phyloP scores from a whole-genome alignment of 37 sponge, comb jelly and placozoan genomes.

The Aphrocallistes beatrix region DNA sequence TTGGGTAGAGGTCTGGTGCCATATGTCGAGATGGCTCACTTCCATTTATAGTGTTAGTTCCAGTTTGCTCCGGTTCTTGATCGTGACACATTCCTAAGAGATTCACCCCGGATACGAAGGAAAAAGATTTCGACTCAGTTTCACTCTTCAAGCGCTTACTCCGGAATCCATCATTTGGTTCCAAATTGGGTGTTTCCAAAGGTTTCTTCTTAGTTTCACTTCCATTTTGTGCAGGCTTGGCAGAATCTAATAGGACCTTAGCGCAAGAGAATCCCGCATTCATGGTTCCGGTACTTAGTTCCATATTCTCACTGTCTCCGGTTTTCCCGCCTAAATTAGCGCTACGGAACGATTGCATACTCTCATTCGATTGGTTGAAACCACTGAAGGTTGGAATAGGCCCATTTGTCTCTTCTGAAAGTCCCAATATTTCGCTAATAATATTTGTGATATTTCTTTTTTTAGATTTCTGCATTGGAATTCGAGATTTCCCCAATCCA shows the following conservation, averaged over 20 bases:
- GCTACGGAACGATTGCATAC: neutral
- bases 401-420: neutral
- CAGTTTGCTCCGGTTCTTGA: neutral
- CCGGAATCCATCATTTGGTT: neutral
- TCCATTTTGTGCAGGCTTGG: too few species aligned
- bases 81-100: neutral
- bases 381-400: neutral
- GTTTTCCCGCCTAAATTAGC: neutral
- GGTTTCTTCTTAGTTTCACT: neutral
- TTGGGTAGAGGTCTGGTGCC: neutral
- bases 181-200: neutral
- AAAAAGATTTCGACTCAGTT: neutral
- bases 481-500: neutral
- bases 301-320: neutral
- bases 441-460: slow-evolving; percentile 1
- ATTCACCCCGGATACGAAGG: neutral
- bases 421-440: slow-evolving; percentile 4
- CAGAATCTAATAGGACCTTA: too few species aligned
- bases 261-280: neutral
- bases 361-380: neutral
- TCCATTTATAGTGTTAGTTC: neutral
- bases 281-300: neutral
- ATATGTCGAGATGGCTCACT: neutral
- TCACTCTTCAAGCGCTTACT: neutral
- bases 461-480: neutral